Percentiles rank a stretch among this genome's conserved stretches.
These are phyloP conservation scores for Perognathus longimembris DNA, from an alignment of 2,113 vertebrate genomes.

Conservation along the genomic window DNA sequence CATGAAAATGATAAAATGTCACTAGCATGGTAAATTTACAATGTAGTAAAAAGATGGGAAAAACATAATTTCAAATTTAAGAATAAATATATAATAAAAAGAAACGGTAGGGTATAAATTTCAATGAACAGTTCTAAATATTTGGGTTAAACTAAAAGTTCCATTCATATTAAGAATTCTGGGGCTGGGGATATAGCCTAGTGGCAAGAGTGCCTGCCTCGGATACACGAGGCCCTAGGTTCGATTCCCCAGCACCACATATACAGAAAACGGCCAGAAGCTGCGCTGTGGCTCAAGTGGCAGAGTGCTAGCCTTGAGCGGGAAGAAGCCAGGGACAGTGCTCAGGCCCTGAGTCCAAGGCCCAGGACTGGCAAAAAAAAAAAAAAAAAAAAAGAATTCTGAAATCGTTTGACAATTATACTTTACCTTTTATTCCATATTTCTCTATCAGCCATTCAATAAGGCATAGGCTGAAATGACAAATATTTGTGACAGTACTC, in stretches of 20 bases:
- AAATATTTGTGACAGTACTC: background rate
- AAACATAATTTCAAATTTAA: slow-evolving; percentile 10
- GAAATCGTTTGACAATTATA: slow-evolving; percentile 17
- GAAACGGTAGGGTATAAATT: background rate
- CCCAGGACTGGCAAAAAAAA: too few species aligned
- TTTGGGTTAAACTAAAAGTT: background rate
- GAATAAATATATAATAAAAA: slow-evolving; percentile 21
- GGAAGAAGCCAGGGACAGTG: too few species aligned
- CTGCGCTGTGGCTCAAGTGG: too few species aligned
- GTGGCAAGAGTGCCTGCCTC: too few species aligned
- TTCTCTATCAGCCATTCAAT: background rate
- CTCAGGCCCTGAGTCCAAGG: too few species aligned
- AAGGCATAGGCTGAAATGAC: background rate
- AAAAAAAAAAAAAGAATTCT: too few species aligned
- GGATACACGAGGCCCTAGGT: too few species aligned
- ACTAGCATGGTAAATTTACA: background rate
- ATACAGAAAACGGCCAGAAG: too few species aligned
- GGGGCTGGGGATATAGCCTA: too few species aligned
- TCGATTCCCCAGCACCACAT: too few species aligned
- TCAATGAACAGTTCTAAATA: background rate
- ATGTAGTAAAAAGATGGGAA: background rate
- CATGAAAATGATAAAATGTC: slow-evolving; percentile 3
- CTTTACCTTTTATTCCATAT: background rate
- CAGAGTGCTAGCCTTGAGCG: too few species aligned
- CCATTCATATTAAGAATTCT: background rate